Evolutionary conservation across 37 sponge, comb jelly and placozoan genomes (phyloP).

Genomic region (Chondrilla cf. caribensis): DNA sequence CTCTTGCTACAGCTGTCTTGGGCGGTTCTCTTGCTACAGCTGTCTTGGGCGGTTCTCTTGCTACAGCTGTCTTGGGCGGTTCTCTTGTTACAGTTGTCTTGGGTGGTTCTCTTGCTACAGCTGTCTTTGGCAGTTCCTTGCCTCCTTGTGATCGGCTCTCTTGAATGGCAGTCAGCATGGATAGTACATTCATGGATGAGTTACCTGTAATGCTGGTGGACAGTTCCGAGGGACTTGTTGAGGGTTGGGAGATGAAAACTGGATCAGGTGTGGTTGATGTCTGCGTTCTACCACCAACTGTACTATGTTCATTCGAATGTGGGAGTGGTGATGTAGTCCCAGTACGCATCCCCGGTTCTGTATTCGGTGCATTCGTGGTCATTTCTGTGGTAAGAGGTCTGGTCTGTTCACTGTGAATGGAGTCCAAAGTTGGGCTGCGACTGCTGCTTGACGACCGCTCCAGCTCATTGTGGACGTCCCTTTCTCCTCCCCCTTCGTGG

Average conservation of each 20-base stretch:
- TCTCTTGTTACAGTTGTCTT: not conserved
- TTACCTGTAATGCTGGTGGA: too few relatives aligned
- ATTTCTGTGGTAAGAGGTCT: not conserved
- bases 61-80: not conserved
- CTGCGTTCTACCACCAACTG: not conserved
- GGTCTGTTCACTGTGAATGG: constrained; percentile 12
- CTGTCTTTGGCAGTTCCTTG: too few relatives aligned
- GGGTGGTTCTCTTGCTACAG: not conserved
- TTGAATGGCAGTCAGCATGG: not conserved
- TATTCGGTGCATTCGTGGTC: not conserved
- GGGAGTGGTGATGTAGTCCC: not conserved
- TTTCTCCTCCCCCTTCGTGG: constrained; percentile 26
- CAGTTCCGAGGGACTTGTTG: not conserved
- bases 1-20: not conserved
- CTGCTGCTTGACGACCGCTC: not conserved
- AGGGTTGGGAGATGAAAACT: not conserved
- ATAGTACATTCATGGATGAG: not conserved
- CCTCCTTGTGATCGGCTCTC: too few relatives aligned
- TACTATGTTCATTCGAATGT: not conserved
- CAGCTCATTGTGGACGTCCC: constrained; percentile 20
- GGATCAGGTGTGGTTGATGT: not conserved
- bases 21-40: not conserved
- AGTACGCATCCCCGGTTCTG: not conserved
- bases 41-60: not conserved
- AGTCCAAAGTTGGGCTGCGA: not conserved